These are phyloP conservation scores for Rhabditoides inermis DNA, from an alignment of 2,888 invertebrate genomes.

Conservation along the genomic window DNA sequence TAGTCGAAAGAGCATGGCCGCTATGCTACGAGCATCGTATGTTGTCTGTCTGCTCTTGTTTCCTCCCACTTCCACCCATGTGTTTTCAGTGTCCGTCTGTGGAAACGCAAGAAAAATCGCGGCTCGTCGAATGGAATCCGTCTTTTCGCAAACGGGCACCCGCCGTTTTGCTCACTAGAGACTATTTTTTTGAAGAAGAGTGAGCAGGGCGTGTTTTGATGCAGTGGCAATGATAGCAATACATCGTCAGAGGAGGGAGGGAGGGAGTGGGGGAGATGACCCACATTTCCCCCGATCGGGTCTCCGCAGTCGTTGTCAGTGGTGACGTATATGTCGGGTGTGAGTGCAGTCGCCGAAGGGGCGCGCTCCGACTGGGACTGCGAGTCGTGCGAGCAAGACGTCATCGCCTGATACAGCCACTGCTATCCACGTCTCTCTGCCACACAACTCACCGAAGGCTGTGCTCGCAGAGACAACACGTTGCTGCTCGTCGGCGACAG, in stretches of 20 bases:
- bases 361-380: too few species aligned
- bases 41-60: too few species aligned
- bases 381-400: too few species aligned
- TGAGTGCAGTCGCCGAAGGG: too few species aligned
- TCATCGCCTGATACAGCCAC: too few species aligned
- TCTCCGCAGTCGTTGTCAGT: conserved; percentile 49
- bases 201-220: neutral
- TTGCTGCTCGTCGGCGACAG: conserved; percentile 49
- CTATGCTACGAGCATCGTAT: too few species aligned
- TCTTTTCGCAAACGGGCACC: neutral
- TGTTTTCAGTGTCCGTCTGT: too few species aligned
- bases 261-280: neutral
- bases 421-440: too few species aligned
- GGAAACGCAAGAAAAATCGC: too few species aligned
- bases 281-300: conserved; percentile 48
- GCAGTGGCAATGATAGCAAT: neutral
- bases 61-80: too few species aligned
- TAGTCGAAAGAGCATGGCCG: too few species aligned
- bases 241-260: neutral
- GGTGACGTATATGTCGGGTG: conserved; percentile 50
- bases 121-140: too few species aligned
- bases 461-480: conserved; percentile 6
- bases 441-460: conserved; percentile 1
- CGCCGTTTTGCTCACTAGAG: neutral
- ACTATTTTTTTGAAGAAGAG: neutral